phyloP scores from a whole-genome alignment of 2,797 vertebrate species.

The Falco concolor region DNA sequence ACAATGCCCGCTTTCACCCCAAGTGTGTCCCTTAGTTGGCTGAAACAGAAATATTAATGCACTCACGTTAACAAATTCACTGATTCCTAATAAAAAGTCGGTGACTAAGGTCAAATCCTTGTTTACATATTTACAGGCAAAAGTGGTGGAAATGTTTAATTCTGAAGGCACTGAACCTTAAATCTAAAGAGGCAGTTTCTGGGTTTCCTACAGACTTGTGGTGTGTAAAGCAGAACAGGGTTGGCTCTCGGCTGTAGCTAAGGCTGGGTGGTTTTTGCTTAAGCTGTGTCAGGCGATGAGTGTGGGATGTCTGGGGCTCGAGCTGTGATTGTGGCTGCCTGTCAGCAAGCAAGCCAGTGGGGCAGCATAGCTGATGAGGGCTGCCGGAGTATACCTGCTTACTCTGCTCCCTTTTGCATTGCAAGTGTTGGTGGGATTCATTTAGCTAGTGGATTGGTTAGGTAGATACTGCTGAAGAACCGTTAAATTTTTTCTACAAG shows the following conservation, averaged over 20 bases:
- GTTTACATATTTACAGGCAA: not conserved
- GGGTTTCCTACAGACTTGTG: not conserved
- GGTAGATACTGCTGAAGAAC: not conserved
- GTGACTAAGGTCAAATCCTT: not conserved
- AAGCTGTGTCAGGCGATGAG: not conserved
- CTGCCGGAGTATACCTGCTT: not conserved
- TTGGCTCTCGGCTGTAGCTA: not conserved
- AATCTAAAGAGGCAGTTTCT: not conserved
- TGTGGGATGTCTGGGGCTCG: not conserved
- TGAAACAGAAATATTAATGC: not conserved
- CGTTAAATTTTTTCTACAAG: fast-evolving
- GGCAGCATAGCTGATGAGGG: fast-evolving
- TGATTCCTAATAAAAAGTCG: not conserved
- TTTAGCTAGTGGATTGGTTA: fast-evolving
- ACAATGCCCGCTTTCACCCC: fast-evolving
- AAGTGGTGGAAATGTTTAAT: not conserved
- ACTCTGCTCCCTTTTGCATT: not conserved
- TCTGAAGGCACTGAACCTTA: fast-evolving
- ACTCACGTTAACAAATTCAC: not conserved
- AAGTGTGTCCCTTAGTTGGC: not conserved
- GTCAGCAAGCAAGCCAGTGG: not conserved
- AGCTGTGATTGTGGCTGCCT: not conserved
- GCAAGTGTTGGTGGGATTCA: fast-evolving
- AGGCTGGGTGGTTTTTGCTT: not conserved
- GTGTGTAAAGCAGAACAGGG: not conserved